Base-by-base conservation (phyloP, 2,113 vertebrate species). In the Sprattus sprattus region DNA sequence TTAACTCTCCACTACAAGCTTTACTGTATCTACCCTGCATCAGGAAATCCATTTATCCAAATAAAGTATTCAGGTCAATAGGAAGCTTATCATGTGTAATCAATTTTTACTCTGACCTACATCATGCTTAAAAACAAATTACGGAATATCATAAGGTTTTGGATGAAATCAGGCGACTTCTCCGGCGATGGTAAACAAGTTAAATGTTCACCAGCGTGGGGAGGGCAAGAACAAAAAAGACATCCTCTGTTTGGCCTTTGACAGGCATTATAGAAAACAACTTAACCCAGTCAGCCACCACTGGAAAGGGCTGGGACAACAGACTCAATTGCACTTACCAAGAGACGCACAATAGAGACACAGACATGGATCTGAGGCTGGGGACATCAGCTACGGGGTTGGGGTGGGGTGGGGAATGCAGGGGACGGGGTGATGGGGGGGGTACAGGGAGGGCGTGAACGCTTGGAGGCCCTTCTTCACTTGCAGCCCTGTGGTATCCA, bases 261-360 rank as follows among this genome's bases (percentile, higher is more conserved):
- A 90, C 83, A 84, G 81, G 85, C 54, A 49, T 83, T 81, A 85
- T 81, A 71, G 88, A 86, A 90, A 88, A 84, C 75, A 85, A 83
- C 85, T 83, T 87, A 86, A 84, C 46, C 67, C 81, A 86, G 89
- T 85, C 78, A 81, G 49, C 52, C 80, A 71, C 87, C 89, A 85
- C 86, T 84, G 85, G 83, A 49, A 57, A 60, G 47, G 32, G 18
- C 15, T 49, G 81, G 78, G 25, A 87, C 86, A 89, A 85, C 87
- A 86, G 47, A 9, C 84, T 85, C 20, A 46, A 83, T 82, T 60
- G 75, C 85, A 80, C 46, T 80, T 78, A 39, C 71, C 28, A 32
- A 78, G 71, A 78, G 67, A 32, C 1, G 28, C 71, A 78, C 71
- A 78, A 78, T 78, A 39, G 32, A 39, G 25, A 5, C 25, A 78